Evolutionary conservation across 2,888 invertebrate species (phyloP).

Genomic region (Drosophila kambysellisi): DNA sequence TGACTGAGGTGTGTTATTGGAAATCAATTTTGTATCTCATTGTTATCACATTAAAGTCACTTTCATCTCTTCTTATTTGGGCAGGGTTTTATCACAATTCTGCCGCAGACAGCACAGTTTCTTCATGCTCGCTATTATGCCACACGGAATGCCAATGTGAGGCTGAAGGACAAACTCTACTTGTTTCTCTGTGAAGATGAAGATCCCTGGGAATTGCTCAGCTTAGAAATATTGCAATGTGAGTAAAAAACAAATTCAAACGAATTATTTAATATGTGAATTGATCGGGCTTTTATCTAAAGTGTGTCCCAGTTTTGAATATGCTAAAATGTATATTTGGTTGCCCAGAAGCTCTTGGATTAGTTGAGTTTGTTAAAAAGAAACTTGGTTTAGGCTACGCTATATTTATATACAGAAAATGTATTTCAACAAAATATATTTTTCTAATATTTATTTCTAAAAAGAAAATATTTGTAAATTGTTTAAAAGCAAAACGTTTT

Average conservation of each 20-base stretch:
- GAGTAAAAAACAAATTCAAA: conserved; percentile 51
- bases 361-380: not conserved
- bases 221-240: conserved; percentile 81
- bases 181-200: conserved; percentile 82
- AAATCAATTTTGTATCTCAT: not conserved
- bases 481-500: not conserved
- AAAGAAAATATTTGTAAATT: not conserved
- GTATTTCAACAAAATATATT: not conserved
- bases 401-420: not conserved
- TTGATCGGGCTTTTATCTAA: not conserved
- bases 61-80: not conserved
- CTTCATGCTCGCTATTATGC: conserved; percentile 82
- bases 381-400: no score
- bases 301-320: not conserved
- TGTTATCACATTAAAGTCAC: not conserved
- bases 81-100: conserved; percentile 83
- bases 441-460: not conserved
- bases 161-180: conserved; percentile 83
- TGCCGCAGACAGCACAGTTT: conserved; percentile 75
- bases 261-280: not conserved
- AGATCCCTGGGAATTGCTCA: conserved; percentile 73
- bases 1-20: conserved; percentile 72
- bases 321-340: not conserved
- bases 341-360: not conserved
- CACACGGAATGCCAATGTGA: conserved; percentile 80